Evolutionary conservation across 2,797 vertebrate genomes (phyloP), one percentile per base, ranked within the genome.

Genomic region (Labeo calbasu): DNA sequence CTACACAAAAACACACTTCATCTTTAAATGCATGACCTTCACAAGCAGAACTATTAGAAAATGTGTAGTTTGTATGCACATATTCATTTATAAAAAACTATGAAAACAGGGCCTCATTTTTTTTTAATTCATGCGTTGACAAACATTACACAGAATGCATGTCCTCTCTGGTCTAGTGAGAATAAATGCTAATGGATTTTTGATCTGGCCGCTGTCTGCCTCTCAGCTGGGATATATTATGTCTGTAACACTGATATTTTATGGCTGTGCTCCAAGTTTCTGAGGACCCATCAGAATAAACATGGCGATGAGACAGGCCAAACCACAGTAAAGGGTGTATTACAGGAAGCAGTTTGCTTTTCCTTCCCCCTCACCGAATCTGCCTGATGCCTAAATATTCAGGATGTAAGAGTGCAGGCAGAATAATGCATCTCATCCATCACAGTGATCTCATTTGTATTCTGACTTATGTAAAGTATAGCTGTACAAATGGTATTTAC

Each of bases 111-210:
- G 23, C 53, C 50, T n/a, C 25, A 17, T 82, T 84, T 79, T 82
- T 84, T 79, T 69, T 69, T n/a, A 79, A 84, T 78, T 51, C 68
- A 82, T 79, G 68, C 75, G 40, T 10, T 50, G 86, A 75, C 72
- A 69, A 83, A 79, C 48, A 76, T 82, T 40, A 32, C 51, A 55
- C 10, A 48, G 65, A 23, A 36, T 79, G 77, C 59, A 69, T 75
- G 77, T 53, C 50, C 19, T 76, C 23, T 65, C 82, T 76, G 32
- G 61, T 55, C 15, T 61, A 57, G 48, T 77, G 51, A 19, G 59
- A 81, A 72, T 77, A 81, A 55, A 85, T 80, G 55, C 81, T 81
- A 79, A 86, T 68, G 25, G 25, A 17, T 82, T 79, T 71, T 55
- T 57, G 43, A 85, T 73, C 57, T 72, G 84, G 84, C 79, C 40